Evolutionary conservation across 2,797 vertebrate genomes (phyloP).

Genomic region (Pangasius macronema): DNA sequence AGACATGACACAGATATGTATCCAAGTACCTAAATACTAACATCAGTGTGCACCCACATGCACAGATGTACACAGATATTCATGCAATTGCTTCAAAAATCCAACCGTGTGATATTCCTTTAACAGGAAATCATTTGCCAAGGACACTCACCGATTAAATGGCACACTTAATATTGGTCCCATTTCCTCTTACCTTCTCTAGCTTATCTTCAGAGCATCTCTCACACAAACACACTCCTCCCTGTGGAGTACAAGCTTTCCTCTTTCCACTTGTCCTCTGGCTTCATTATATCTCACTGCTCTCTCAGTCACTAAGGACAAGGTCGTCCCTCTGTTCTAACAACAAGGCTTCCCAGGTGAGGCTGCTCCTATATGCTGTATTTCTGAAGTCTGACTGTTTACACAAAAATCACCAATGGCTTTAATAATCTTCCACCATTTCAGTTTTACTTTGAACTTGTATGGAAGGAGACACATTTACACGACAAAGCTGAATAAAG

Average conservation of each 20-base stretch:
- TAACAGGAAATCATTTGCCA: not conserved
- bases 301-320: conserved; percentile 75
- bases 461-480: not conserved
- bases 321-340: conserved; percentile 61
- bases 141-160: not conserved
- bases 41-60: not conserved
- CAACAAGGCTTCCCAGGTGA: conserved; percentile 73
- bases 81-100: not conserved
- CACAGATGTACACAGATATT: conserved; percentile 14
- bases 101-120: conserved; percentile 6
- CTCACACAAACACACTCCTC: conserved; percentile 54
- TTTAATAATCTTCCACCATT: not conserved
- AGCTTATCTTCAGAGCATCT: conserved; percentile 43
- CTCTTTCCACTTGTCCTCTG: conserved; percentile 65
- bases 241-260: conserved; percentile 65
- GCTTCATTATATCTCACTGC: conserved; percentile 69
- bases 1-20: conserved; percentile 15
- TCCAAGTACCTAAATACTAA: conserved; percentile 24
- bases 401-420: not conserved
- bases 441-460: not conserved
- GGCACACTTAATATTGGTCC: conserved; percentile 9
- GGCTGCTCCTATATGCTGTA: conserved; percentile 61
- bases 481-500: not conserved
- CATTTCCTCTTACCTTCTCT: not conserved
- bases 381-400: conserved; percentile 12